Conservation (phyloP, 2,888 invertebrate genomes). For the Synergus gifuensis region DNA sequence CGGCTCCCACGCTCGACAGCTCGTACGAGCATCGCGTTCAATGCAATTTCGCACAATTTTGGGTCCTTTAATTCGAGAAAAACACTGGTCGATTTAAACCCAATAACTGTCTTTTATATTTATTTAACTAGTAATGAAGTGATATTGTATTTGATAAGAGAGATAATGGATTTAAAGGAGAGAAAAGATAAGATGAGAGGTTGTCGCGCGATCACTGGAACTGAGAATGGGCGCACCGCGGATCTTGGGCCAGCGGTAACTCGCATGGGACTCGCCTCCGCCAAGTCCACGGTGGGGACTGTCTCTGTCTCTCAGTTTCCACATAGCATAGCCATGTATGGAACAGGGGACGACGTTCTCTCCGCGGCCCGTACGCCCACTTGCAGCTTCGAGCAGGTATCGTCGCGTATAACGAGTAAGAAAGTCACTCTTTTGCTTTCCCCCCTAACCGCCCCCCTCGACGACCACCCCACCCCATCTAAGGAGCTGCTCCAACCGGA, state of each 20-base stretch:
- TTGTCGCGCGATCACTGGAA: constrained; percentile 11
- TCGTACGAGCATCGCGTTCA: constrained; percentile 49
- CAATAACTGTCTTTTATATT: constrained; percentile 43
- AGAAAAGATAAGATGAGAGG: constrained; percentile 13
- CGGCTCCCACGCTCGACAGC: constrained; percentile 55
- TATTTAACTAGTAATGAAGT: constrained; percentile 26
- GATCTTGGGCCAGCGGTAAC: constrained; percentile 55
- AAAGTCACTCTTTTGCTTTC: constrained; percentile 48
- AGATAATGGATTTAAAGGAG: neutral
- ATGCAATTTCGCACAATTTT: neutral
- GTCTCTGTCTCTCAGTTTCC: constrained; percentile 72
- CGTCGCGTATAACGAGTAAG: constrained; percentile 56
- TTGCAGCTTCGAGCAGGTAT: constrained; percentile 59
- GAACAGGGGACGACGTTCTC: constrained; percentile 74
- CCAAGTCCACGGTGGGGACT: constrained; percentile 62
- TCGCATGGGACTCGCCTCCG: constrained; percentile 66
- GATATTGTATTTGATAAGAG: neutral
- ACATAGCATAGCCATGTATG: constrained; percentile 77
- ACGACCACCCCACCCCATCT: constrained; percentile 43
- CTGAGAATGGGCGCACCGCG: constrained; percentile 38
- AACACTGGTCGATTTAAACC: neutral
- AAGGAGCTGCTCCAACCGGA: constrained; percentile 46
- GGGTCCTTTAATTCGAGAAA: neutral
- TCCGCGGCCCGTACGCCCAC: constrained; percentile 69
- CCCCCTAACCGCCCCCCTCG: constrained; percentile 31